Percentiles rank a stretch among this genome's conserved stretches.
These are phyloP conservation scores for Cheilosia vulpina DNA, from an alignment of 2,888 invertebrate species.

Conservation along the genomic window DNA sequence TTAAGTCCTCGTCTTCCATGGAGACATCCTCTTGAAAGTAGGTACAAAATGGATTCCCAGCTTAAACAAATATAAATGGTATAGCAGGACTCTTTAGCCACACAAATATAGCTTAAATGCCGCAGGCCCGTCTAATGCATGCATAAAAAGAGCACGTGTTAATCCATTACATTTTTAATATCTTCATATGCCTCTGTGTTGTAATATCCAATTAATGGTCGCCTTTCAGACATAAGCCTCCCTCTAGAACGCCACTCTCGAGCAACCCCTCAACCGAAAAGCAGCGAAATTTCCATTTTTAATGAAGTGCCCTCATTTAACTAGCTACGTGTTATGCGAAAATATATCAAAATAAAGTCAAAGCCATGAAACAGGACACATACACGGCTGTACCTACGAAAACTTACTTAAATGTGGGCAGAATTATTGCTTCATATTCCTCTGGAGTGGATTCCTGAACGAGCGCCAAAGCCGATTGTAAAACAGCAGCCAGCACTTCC, in stretches of 20 bases:
- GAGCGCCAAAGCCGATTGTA: slow-evolving; percentile 92
- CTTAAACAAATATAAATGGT: no score
- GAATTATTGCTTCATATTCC: slow-evolving; percentile 91
- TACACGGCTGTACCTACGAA: neutral
- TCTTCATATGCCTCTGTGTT: neutral
- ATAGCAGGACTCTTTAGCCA: neutral
- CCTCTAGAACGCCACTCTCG: neutral
- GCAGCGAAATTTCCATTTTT: slow-evolving; percentile 2
- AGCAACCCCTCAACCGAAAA: slow-evolving; percentile 12
- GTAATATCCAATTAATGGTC: slow-evolving; percentile 31
- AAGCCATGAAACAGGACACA: slow-evolving; percentile 41
- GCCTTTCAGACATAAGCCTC: neutral
- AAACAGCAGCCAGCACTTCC: slow-evolving; percentile 93
- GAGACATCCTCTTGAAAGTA: no score
- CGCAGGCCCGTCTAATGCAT: neutral
- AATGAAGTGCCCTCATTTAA: slow-evolving; percentile 49
- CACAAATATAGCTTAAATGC: neutral
- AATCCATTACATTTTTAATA: slow-evolving; percentile 14
- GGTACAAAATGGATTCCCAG: no score
- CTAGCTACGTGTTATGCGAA: slow-evolving; percentile 3
- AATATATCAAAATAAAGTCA: slow-evolving; percentile 30
- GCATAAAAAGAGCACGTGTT: neutral
- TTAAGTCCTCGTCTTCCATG: no score
- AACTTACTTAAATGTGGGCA: slow-evolving; percentile 93
- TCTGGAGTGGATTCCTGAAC: slow-evolving; percentile 91